Evolutionary conservation across 1,140 invertebrate species (phyloP), one percentile per base, ranked within the genome.

Genomic region (Steinernema khuongi): DNA sequence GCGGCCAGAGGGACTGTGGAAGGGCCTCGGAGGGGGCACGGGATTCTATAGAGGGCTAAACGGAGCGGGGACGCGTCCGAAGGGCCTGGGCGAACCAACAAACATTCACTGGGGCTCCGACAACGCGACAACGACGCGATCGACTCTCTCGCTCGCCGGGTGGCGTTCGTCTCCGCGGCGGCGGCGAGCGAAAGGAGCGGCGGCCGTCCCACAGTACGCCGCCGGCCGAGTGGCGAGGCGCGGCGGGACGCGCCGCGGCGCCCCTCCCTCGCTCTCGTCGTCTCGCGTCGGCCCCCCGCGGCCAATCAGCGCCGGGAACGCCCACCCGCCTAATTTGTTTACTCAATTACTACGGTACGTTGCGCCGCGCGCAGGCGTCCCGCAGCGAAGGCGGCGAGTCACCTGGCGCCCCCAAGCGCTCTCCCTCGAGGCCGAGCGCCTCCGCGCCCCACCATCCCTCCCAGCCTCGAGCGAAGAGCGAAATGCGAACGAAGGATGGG

Each of bases 21-120:
- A n/a, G n/a, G n/a, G n/a, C n/a, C n/a, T n/a, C n/a, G n/a, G n/a
- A n/a, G n/a, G n/a, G n/a, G n/a, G n/a, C n/a, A n/a, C n/a, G n/a
- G n/a, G n/a, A n/a, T n/a, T n/a, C n/a, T n/a, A n/a, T n/a, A 22
- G 19, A 22, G 50, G 19, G 7, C 50, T 22, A 17, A 26, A 26
- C 14, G 50, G 19, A 22, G 4, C 26, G 14, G 19, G 19, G 50
- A 7, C 14, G 4, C 4, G 50, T 60, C 14, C 14, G 14, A 60
- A 14, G 26, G n/a, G n/a, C n/a, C n/a, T n/a, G n/a, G n/a, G n/a
- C n/a, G 14, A 60, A 60, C 50, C 50, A 60, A 60, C 50, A 60
- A 60, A 60, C 50, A 60, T 60, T 60, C 50, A 60, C 50, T 60
- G 14, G 36, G n/a, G 36, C 36, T 41, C 36, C 36, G 50, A 60